Conservation (phyloP, 2,888 invertebrate genomes). For the Idaea dimidiata region DNA sequence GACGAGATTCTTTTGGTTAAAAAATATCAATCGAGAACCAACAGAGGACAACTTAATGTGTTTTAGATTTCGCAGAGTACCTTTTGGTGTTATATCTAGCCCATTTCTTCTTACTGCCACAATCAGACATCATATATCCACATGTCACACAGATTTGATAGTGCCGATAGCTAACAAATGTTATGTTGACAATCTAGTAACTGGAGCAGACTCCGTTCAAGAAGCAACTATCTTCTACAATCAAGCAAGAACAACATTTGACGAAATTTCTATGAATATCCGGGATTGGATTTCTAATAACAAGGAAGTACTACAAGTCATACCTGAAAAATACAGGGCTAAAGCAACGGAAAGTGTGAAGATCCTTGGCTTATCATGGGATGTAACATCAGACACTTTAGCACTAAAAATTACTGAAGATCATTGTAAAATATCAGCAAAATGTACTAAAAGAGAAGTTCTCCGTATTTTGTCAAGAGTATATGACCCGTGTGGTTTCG, state of each 20-base stretch:
- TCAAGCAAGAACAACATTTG: constrained; percentile 6
- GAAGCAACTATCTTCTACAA: constrained; percentile 10
- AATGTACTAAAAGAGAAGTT: no score
- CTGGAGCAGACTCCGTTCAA: not conserved
- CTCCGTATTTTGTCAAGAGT: not conserved
- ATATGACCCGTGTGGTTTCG: constrained; percentile 23
- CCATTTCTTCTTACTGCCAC: constrained; percentile 18
- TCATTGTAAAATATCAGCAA: no score
- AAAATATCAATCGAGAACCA: no score
- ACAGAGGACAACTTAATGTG: constrained; percentile 14
- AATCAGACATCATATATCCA: constrained; percentile 18
- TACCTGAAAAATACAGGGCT: no score
- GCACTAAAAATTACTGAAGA: not conserved
- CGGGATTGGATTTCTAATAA: constrained; percentile 18
- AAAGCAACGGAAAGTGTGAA: not conserved
- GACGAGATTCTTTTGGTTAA: no score
- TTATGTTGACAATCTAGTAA: constrained; percentile 24
- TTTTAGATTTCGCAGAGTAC: constrained; percentile 19
- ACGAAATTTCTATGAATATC: constrained; percentile 20
- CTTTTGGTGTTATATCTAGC: constrained; percentile 23
- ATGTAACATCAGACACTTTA: not conserved
- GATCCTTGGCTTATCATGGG: not conserved
- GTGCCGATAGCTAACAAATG: constrained; percentile 7
- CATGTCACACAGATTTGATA: no score
- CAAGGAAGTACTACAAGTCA: constrained; percentile 3